phyloP scores from a whole-genome alignment of 2,113 vertebrate species.

The Furnarius figulus region DNA sequence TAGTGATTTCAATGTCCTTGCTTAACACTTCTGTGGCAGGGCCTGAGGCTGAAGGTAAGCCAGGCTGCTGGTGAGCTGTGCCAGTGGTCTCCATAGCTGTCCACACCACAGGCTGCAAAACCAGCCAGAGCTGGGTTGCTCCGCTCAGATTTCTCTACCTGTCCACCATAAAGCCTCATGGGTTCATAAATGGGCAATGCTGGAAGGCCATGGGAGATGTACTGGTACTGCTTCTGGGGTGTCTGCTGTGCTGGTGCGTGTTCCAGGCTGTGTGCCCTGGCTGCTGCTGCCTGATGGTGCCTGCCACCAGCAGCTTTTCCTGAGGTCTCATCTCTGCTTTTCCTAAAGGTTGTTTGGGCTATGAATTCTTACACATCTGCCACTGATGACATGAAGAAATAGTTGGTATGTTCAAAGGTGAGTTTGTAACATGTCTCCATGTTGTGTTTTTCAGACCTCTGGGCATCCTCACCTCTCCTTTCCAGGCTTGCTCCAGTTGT shows the following conservation, averaged over 20 bases:
- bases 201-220: neutral
- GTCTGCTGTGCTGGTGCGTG: neutral
- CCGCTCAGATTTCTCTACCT: neutral
- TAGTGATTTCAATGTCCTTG: neutral
- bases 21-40: neutral
- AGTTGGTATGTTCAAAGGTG: neutral
- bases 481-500: neutral
- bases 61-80: neutral
- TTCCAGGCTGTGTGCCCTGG: neutral
- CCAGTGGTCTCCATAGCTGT: neutral
- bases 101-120: neutral
- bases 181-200: rapidly evolving
- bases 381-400: rapidly evolving
- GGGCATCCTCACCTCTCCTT: neutral
- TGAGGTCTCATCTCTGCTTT: neutral
- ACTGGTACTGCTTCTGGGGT: neutral
- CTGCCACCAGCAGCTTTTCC: neutral
- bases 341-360: neutral
- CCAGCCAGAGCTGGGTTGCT: neutral
- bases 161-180: rapidly evolving
- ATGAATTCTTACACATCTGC: neutral
- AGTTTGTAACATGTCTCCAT: rapidly evolving
- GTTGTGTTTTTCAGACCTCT: neutral
- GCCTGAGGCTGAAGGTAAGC: neutral
- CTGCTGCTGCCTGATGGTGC: neutral